phyloP scores from a whole-genome alignment of 2,888 invertebrate genomes.

The Rutpela maculata region DNA sequence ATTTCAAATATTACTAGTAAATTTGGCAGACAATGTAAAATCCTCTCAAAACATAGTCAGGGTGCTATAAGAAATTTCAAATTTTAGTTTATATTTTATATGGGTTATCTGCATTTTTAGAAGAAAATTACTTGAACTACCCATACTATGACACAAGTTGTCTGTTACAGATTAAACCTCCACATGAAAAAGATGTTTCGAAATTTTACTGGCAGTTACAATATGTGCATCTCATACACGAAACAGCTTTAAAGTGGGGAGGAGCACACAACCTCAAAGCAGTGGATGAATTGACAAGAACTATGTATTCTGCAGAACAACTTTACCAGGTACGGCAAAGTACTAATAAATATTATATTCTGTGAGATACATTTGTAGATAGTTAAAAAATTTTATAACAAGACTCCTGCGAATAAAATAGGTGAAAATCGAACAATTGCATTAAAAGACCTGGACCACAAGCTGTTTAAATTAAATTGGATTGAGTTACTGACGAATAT shows the following conservation, averaged over 20 bases:
- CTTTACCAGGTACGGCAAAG: slow-evolving; percentile 53
- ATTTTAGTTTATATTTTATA: too few species aligned
- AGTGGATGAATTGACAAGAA: slow-evolving; percentile 56
- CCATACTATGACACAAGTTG: too few species aligned
- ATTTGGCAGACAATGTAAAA: too few species aligned
- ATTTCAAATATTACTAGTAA: too few species aligned
- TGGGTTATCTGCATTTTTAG: too few species aligned
- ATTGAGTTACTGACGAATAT: slow-evolving; percentile 61
- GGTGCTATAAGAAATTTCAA: too few species aligned
- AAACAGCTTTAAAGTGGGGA: slow-evolving; percentile 61
- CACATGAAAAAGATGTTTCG: slow-evolving; percentile 38
- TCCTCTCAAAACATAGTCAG: too few species aligned
- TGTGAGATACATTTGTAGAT: slow-evolving; percentile 39
- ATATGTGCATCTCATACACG: slow-evolving; percentile 57
- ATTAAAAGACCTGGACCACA: slow-evolving; percentile 56
- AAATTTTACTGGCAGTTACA: slow-evolving; percentile 48
- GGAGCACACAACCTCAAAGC: slow-evolving; percentile 48
- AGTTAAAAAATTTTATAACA: slow-evolving; percentile 47
- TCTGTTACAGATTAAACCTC: slow-evolving; percentile 55
- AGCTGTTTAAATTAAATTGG: slow-evolving; percentile 61
- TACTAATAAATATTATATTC: neutral
- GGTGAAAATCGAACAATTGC: slow-evolving; percentile 43
- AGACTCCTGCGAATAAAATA: slow-evolving; percentile 31
- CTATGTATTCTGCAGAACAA: slow-evolving; percentile 59
- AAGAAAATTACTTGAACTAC: too few species aligned